These are phyloP conservation scores for Drosophila anceps DNA, from an alignment of 2,888 invertebrate genomes.

Conservation along the genomic window DNA sequence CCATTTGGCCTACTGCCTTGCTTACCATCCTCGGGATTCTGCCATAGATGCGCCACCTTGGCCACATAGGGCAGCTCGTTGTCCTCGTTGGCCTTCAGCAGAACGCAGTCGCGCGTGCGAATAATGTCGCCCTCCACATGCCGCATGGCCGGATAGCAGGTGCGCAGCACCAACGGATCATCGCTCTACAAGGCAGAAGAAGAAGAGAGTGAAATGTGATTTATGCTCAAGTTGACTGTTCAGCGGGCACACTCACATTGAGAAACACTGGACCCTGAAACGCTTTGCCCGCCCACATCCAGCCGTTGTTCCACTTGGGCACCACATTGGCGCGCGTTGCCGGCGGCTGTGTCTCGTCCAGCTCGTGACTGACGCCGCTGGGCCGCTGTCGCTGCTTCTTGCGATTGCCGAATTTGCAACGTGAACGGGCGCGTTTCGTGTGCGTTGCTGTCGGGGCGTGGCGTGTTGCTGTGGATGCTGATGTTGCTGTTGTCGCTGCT, in stretches of 20 bases:
- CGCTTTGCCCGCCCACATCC: constrained; percentile 95
- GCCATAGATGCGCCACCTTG: constrained; percentile 97
- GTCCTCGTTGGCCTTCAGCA: constrained; percentile 93
- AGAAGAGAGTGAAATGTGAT: not conserved
- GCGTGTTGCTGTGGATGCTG: not conserved
- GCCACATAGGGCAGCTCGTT: constrained; percentile 97
- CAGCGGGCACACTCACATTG: constrained; percentile 88
- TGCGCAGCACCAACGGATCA: constrained; percentile 90
- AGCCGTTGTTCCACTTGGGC: constrained; percentile 95
- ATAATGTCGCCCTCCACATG: constrained; percentile 95
- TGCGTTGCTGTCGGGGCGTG: constrained; percentile 42
- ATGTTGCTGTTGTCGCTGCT: not conserved
- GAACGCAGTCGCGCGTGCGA: constrained; percentile 94
- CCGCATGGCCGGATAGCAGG: constrained; percentile 95
- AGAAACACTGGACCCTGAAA: constrained; percentile 94
- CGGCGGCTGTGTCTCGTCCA: constrained; percentile 86
- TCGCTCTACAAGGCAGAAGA: constrained; percentile 88
- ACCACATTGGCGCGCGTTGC: constrained; percentile 84
- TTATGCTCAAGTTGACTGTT: not conserved
- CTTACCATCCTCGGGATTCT: constrained; percentile 96
- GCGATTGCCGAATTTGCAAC: constrained; percentile 84
- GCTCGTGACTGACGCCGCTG: constrained; percentile 81
- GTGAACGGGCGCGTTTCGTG: constrained; percentile 83
- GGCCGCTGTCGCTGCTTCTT: constrained; percentile 83
- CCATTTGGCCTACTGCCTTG: constrained; percentile 18